A percentile compares a stretch with the other conserved stretches of the same genome.
Conservation (phyloP, 2,797 vertebrate genomes). For the Malurus leucopterus region DNA sequence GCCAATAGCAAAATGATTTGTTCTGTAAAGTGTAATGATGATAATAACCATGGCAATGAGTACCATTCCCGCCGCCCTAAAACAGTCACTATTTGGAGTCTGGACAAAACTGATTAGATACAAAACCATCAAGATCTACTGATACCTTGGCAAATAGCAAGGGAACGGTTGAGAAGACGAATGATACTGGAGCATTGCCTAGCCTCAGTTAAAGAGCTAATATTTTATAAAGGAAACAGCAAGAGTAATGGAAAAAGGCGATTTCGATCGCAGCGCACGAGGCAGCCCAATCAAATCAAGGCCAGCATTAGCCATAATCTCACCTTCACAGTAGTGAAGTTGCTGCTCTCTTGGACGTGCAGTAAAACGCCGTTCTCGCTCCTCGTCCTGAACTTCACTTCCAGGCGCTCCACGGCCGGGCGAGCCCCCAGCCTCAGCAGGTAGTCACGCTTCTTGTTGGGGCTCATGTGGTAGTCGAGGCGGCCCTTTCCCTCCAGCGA, state of each 20-base stretch:
- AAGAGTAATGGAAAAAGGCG: conserved; percentile 42
- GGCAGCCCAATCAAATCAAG: conserved; percentile 19
- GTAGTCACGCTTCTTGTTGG: conserved; percentile 83
- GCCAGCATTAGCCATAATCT: conserved; percentile 12
- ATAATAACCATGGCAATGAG: conserved; percentile 61
- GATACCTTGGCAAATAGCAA: conserved; percentile 46
- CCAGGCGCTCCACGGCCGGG: conserved; percentile 70
- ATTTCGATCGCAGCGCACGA: conserved; percentile 13
- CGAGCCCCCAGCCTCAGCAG: conserved; percentile 73
- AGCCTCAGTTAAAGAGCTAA: conserved; percentile 53
- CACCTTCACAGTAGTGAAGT: conserved; percentile 96
- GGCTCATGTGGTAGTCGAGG: conserved; percentile 88
- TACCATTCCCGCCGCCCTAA: conserved; percentile 31
- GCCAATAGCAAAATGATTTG: conserved; percentile 48
- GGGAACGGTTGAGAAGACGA: conserved; percentile 66
- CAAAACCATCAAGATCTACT: conserved; percentile 45
- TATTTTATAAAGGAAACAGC: conserved; percentile 56
- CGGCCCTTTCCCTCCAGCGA: conserved; percentile 90
- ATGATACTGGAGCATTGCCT: conserved; percentile 72
- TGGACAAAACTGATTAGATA: conserved; percentile 64
- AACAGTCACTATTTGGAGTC: conserved; percentile 60
- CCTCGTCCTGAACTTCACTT: conserved; percentile 93
- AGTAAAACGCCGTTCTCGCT: conserved; percentile 88
- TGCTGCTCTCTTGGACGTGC: conserved; percentile 92
- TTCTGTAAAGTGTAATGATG: conserved; percentile 19